Evolutionary conservation across 1,140 invertebrate species (phyloP).

Genomic region (Papilio polytes): DNA sequence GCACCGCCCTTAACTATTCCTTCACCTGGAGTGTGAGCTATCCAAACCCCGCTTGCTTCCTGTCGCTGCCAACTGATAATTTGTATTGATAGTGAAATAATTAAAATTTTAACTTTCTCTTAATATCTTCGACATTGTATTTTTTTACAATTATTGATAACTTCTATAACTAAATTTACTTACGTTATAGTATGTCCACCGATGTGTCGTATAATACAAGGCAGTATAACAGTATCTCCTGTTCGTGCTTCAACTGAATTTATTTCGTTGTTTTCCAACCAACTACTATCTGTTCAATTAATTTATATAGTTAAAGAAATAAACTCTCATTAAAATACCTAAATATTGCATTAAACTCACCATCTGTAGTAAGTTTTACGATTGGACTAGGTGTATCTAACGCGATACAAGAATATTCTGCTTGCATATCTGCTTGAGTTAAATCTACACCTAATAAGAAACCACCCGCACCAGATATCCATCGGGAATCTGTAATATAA

Average conservation of each 20-base stretch:
- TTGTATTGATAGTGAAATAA: constrained; percentile 12
- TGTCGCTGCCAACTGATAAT: constrained; percentile 75
- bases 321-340: constrained; percentile 46
- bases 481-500: constrained; percentile 66
- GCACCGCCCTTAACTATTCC: constrained; percentile 64
- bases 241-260: constrained; percentile 69
- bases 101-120: constrained; percentile 3
- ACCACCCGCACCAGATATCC: constrained; percentile 72
- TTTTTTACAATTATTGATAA: not conserved
- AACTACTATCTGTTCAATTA: constrained; percentile 68
- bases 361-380: constrained; percentile 73
- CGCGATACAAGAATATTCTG: constrained; percentile 76
- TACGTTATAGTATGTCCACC: constrained; percentile 71
- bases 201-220: constrained; percentile 71
- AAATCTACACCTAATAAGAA: constrained; percentile 71
- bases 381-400: constrained; percentile 67
- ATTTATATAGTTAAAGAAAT: not conserved
- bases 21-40: constrained; percentile 57
- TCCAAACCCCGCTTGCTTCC: constrained; percentile 68
- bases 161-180: constrained; percentile 42
- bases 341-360: constrained; percentile 50
- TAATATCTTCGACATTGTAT: not conserved
- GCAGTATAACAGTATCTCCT: constrained; percentile 72
- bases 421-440: constrained; percentile 75
- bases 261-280: constrained; percentile 74